Base-by-base conservation (phyloP, 2,888 invertebrate genomes). In the Dorcus parallelipipedus region DNA sequence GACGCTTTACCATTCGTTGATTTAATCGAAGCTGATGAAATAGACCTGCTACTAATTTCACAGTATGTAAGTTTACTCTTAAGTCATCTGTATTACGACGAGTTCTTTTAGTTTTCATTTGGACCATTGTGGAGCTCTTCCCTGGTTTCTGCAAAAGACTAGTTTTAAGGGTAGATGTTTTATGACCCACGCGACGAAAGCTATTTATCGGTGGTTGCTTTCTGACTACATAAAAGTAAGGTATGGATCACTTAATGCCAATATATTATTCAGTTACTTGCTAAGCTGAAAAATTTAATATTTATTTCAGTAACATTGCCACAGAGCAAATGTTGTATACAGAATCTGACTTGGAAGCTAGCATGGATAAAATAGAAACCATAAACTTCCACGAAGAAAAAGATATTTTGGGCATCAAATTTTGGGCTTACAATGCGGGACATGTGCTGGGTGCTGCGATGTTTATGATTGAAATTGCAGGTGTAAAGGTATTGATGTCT, bases 391-490 rank as follows among this genome's bases (percentile, higher is more conserved):
- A 97, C 61, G 97, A 97, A 76, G 98, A 99, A 77, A 95, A 95
- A 69, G 98, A 98, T 71, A 93, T 99, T 0, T 89, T 94, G 71
- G 99, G 97, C 0, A 89, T 99, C 0, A 88, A 94, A 71, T 99
- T 99, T 80, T 98, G 98, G 93, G 97, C 97, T 0, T 99, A 99
- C 78, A 95, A 96, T 76, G 99, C 99, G 0, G 99, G 99, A 0
- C 99, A 99, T 78, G 99, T 99, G 3, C 82, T 99, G 0, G 99
- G 99, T 0, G 99, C 99, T 0, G 98, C 98, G 54, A 99, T 99
- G 98, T 99, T 99, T 77, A 97, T 99, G 97, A 94, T 99, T 59
- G 98, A 99, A 83, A 99, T 99, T 51, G 99, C 98, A 38, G 99
- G 98, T 9, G 97, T 98, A 2, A 96, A 95, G 82, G 86, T 86